These are phyloP conservation scores for Cairina moschata DNA, from an alignment of 2,113 vertebrate species.

Conservation along the genomic window DNA sequence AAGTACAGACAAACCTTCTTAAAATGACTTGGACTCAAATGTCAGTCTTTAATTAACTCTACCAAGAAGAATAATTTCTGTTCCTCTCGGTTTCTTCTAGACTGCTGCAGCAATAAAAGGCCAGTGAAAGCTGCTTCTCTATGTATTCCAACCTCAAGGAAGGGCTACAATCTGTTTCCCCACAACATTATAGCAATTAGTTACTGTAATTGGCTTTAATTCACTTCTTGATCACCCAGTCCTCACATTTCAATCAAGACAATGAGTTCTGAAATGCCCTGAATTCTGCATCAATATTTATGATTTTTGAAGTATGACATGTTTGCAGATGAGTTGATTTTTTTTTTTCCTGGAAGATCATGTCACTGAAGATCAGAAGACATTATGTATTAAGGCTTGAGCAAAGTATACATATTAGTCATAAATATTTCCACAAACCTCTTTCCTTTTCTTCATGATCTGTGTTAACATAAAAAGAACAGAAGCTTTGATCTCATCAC, in stretches of 20 bases:
- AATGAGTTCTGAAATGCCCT: neutral
- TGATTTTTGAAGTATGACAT: neutral
- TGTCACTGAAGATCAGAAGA: neutral
- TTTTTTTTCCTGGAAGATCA: neutral
- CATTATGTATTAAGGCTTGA: neutral
- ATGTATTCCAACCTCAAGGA: neutral
- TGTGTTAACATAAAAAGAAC: neutral
- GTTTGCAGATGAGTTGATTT: neutral
- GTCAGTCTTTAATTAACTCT: neutral
- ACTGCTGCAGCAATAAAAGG: constrained; percentile 1
- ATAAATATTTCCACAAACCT: neutral
- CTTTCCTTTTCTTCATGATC: neutral
- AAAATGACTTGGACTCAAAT: neutral
- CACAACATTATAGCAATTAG: constrained; percentile 19
- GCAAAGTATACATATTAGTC: neutral
- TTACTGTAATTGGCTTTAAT: constrained; percentile 22
- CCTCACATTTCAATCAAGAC: constrained; percentile 22
- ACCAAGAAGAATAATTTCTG: neutral
- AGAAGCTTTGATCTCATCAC: neutral
- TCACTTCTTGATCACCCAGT: constrained; percentile 5
- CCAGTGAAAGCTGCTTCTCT: neutral
- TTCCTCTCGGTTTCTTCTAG: neutral
- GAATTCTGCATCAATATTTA: constrained; percentile 13
- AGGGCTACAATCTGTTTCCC: constrained; percentile 1
- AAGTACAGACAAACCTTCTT: neutral